phyloP scores from a whole-genome alignment of 2,888 invertebrate species.

The Elmis aenea region DNA sequence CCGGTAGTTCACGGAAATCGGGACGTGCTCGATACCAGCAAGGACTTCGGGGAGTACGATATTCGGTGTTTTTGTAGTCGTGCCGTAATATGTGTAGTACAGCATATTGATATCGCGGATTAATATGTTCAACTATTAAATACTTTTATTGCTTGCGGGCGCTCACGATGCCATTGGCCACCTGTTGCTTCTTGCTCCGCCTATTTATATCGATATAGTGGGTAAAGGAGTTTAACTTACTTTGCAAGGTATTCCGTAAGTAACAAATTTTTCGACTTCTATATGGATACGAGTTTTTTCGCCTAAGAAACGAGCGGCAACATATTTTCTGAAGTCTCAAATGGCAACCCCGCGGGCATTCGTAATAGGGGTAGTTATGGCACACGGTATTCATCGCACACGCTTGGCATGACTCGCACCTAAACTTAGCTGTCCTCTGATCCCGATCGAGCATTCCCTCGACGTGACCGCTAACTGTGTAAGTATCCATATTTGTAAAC shows the following conservation, averaged over 20 bases:
- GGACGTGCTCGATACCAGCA: too few species aligned
- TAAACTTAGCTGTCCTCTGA: slow-evolving; percentile 39
- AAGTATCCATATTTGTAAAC: slow-evolving; percentile 18
- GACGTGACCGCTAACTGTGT: slow-evolving; percentile 28
- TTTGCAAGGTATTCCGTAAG: slow-evolving; percentile 35
- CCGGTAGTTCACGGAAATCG: too few species aligned
- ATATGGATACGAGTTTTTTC: slow-evolving; percentile 23
- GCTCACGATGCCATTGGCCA: slow-evolving; percentile 37
- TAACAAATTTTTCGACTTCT: slow-evolving; percentile 32
- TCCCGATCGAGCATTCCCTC: slow-evolving; percentile 43
- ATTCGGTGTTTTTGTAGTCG: too few species aligned
- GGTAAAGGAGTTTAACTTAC: slow-evolving; percentile 32
- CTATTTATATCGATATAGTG: slow-evolving; percentile 32
- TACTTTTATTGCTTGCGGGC: too few species aligned
- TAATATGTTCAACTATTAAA: too few species aligned
- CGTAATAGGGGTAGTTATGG: slow-evolving; percentile 6
- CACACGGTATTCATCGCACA: slow-evolving; percentile 9
- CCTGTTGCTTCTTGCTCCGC: slow-evolving; percentile 42
- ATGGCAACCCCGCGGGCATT: slow-evolving; percentile 3
- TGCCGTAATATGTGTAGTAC: too few species aligned
- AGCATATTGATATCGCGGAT: too few species aligned
- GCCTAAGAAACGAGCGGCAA: slow-evolving; percentile 16
- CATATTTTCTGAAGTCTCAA: slow-evolving; percentile 6
- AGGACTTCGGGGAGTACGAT: too few species aligned
- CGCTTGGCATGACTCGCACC: slow-evolving; percentile 10